phyloP scores from a whole-genome alignment of 2,797 vertebrate genomes.

The Tiaroga cobitis region DNA sequence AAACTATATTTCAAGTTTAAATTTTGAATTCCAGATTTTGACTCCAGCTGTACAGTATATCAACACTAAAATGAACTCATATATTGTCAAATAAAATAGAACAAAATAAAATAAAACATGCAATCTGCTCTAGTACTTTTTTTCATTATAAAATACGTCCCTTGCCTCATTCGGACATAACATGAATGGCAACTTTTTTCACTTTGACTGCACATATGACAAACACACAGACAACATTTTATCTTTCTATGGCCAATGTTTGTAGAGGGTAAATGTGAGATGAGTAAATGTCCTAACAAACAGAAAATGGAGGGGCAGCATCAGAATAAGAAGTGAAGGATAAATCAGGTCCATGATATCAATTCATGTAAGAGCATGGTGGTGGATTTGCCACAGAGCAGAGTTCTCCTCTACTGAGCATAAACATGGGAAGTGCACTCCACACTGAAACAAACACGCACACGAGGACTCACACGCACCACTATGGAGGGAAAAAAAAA shows the following conservation, averaged over 20 bases:
- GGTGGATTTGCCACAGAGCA: slow-evolving; percentile 44
- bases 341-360: slow-evolving; percentile 31
- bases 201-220: slow-evolving; percentile 6
- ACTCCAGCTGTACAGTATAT: background rate
- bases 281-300: slow-evolving; percentile 30
- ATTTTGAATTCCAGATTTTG: slow-evolving; percentile 8
- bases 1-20: background rate
- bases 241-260: background rate
- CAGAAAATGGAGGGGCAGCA: slow-evolving; percentile 12
- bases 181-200: slow-evolving; percentile 14
- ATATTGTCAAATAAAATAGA: background rate
- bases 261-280: slow-evolving; percentile 25
- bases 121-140: background rate
- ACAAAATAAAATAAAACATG: background rate
- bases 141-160: slow-evolving; percentile 3
- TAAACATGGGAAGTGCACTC: slow-evolving; percentile 39
- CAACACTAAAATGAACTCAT: background rate
- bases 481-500: slow-evolving; percentile 50
- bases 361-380: slow-evolving; percentile 28
- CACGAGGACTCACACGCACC: slow-evolving; percentile 46
- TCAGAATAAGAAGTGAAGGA: slow-evolving; percentile 10
- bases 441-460: slow-evolving; percentile 43
- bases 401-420: slow-evolving; percentile 44
- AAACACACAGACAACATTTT: slow-evolving; percentile 23
- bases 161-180: slow-evolving; percentile 9